A percentile compares a stretch with the other conserved stretches of the same genome.
phyloP scores from a whole-genome alignment of 2,797 vertebrate species.

The Menidia menidia region DNA sequence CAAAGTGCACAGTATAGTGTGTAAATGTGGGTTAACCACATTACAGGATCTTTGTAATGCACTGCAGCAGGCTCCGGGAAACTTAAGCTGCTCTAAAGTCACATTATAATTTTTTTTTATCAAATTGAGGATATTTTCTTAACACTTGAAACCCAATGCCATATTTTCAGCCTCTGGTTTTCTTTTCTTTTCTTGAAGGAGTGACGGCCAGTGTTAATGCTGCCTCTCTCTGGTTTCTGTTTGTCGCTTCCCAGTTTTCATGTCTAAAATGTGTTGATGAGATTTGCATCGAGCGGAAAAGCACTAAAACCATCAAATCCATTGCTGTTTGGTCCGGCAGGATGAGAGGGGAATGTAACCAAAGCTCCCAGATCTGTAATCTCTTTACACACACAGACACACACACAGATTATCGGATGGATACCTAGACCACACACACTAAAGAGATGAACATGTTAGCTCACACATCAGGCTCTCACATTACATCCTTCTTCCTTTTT shows the following conservation, averaged over 20 bases:
- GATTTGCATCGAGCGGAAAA: slow-evolving; percentile 93
- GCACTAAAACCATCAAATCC: slow-evolving; percentile 92
- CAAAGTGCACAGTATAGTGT: slow-evolving; percentile 41
- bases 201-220: slow-evolving; percentile 85
- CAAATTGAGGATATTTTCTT: slow-evolving; percentile 96
- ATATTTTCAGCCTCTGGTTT: slow-evolving; percentile 96
- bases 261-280: slow-evolving; percentile 93
- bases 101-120: slow-evolving; percentile 96
- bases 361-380: slow-evolving; percentile 86
- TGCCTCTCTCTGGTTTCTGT: slow-evolving; percentile 88
- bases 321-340: slow-evolving; percentile 83
- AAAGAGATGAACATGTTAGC: slow-evolving; percentile 73
- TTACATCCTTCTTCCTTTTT: slow-evolving; percentile 53
- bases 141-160: slow-evolving; percentile 93
- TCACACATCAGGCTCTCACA: slow-evolving; percentile 69
- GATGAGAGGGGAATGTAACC: slow-evolving; percentile 85
- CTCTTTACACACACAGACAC: slow-evolving; percentile 81
- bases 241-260: slow-evolving; percentile 90
- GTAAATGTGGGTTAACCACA: slow-evolving; percentile 90
- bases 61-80: slow-evolving; percentile 83
- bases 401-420: slow-evolving; percentile 44
- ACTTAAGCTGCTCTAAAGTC: slow-evolving; percentile 92
- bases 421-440: slow-evolving; percentile 63
- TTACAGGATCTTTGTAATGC: slow-evolving; percentile 86
- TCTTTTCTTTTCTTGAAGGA: slow-evolving; percentile 91